Base-by-base conservation (phyloP, 2,113 vertebrate genomes). In the Elanoides forficatus region DNA sequence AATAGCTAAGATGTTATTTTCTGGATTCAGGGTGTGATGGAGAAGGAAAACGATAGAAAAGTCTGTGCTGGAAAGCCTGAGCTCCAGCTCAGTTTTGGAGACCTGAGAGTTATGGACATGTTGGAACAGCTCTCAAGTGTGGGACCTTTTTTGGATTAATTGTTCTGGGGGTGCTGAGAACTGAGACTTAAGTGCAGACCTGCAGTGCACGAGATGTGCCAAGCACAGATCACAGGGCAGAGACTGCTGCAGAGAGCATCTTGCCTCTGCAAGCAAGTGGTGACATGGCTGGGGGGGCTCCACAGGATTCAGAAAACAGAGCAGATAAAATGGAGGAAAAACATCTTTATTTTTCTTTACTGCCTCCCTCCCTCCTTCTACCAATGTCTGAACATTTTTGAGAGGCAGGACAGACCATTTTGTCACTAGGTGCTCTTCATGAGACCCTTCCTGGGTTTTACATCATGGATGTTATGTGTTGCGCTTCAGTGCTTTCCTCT, bases 31-130 rank as follows among this genome's bases (percentile, higher is more conserved):
- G n/a, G 25, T 67, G 13, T 58, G 63, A 34, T 47, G n/a, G 43
- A 59, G 53, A 78, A 80, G 45, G 50, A 23, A 93, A 73, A 53
- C 0, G 12, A 14, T 32, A 32, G 63, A 56, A n/a, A 91, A 74
- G 2, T 17, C 15, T 32, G n/a, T 73, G 42, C 71, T 87, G 32
- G 29, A n/a, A 16, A 40, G 11, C 38, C 36, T 53, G 50, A 65
- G 50, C 67, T 73, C 9, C 67, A 48, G 59, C 88, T 55, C 17
- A 2, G 13, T 38, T 45, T 38, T 68, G 30, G 56, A 88, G 66
- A 71, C 18, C 42, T 63, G 76, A n/a, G 42, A 38, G 45, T 50
- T 70, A 20, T 0, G 7, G 73, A 11, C 6, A 12, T 0, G 0
- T 22, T 6, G 3, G 38, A 62, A 38, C 45, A 93, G 45, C 43